These are phyloP conservation scores for Micrasema longulum DNA, from an alignment of 1,140 invertebrate genomes.

Conservation along the genomic window DNA sequence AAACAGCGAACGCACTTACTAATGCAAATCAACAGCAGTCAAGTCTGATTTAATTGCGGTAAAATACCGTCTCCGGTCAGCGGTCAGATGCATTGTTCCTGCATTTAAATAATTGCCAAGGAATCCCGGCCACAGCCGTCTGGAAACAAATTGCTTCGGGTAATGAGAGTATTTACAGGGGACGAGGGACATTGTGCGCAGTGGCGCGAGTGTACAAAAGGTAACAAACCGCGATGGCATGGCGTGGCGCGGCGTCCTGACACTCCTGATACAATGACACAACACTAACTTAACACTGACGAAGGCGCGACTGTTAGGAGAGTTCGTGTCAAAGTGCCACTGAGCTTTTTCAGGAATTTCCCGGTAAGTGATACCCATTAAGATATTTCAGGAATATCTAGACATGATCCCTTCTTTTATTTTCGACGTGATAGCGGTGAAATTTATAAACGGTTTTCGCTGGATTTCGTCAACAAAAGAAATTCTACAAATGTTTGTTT, in stretches of 20 bases:
- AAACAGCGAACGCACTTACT: background rate
- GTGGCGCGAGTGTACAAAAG: slow-evolving; percentile 11
- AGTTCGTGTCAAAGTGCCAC: background rate
- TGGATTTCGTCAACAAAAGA: too few relatives aligned
- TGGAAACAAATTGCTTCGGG: slow-evolving; percentile 24
- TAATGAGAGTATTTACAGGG: slow-evolving; percentile 45
- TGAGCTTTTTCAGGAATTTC: background rate
- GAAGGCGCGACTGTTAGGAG: background rate
- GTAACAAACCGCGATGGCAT: slow-evolving; percentile 16
- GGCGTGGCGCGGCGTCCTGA: too few relatives aligned
- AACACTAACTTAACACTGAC: background rate
- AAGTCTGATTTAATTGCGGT: slow-evolving; percentile 21
- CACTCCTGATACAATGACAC: background rate
- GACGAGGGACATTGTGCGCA: background rate
- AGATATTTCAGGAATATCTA: background rate
- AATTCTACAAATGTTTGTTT: too few relatives aligned
- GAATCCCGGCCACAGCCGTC: slow-evolving; percentile 9
- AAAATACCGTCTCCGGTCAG: slow-evolving; percentile 27
- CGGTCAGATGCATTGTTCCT: slow-evolving; percentile 25
- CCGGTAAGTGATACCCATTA: background rate
- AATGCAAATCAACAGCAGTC: slow-evolving; percentile 34
- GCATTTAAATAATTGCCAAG: slow-evolving; percentile 21
- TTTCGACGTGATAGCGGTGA: too few relatives aligned
- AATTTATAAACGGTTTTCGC: too few relatives aligned
- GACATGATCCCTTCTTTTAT: too few relatives aligned